These are phyloP conservation scores for Apamea anceps DNA, from an alignment of 2,888 invertebrate genomes.

Conservation along the genomic window DNA sequence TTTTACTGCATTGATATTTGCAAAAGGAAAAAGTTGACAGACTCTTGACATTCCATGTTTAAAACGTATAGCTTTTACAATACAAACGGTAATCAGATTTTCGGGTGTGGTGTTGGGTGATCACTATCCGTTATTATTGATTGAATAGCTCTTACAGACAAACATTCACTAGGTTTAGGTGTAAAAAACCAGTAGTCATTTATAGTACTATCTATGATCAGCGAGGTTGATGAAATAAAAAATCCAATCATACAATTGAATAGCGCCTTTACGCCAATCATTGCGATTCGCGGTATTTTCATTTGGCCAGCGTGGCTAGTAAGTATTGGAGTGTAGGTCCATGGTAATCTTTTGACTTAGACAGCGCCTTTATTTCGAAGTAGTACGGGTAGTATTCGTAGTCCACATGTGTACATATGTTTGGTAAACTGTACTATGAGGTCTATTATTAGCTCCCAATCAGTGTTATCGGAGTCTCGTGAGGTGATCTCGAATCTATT, in stretches of 20 bases:
- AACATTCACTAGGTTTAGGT: background rate
- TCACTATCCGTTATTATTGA: background rate
- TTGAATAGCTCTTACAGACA: background rate
- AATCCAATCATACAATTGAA: conserved; percentile 63
- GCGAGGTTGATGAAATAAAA: conserved; percentile 52
- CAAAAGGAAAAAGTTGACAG: conserved; percentile 33
- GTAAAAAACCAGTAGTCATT: conserved; percentile 56
- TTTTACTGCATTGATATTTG: conserved; percentile 54
- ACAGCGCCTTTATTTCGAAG: conserved; percentile 10
- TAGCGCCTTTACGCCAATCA: conserved; percentile 63
- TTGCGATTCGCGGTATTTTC: conserved; percentile 62
- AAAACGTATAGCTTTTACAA: background rate
- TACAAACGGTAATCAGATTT: background rate
- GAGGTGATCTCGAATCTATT: conserved; percentile 14
- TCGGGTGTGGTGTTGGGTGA: background rate
- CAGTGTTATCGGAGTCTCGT: conserved; percentile 48
- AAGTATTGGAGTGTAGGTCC: conserved; percentile 19
- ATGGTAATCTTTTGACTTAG: background rate
- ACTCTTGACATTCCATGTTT: background rate
- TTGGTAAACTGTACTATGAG: conserved; percentile 22
- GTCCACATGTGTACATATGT: background rate
- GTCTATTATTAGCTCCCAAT: conserved; percentile 75
- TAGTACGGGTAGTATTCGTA: background rate
- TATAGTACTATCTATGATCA: conserved; percentile 51
- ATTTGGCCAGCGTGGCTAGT: conserved; percentile 35